Evolutionary conservation across 2,113 vertebrate species (phyloP).

Genomic region (Psilopsiagon aurifrons): DNA sequence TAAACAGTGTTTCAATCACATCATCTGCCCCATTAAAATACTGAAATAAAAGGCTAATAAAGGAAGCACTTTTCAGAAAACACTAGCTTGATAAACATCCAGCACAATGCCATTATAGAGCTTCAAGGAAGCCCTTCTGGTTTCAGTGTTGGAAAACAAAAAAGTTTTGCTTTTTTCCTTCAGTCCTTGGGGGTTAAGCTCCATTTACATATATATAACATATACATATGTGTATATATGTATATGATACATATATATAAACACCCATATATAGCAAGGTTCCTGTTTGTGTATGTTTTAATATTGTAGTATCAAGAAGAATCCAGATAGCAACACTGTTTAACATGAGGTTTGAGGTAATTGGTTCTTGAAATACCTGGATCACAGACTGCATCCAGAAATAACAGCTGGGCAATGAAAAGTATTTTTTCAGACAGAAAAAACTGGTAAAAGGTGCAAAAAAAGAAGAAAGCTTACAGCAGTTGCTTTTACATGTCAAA

Average conservation of each 20-base stretch:
- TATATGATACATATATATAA: constrained; percentile 58
- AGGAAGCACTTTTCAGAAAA: constrained; percentile 73
- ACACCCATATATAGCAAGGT: constrained; percentile 67
- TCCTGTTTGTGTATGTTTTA: constrained; percentile 65
- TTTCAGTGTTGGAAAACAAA: constrained; percentile 61
- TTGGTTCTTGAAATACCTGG: constrained; percentile 86
- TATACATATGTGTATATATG: neutral
- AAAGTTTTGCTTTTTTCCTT: constrained; percentile 53
- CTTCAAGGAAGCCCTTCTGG: constrained; percentile 63
- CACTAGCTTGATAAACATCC: constrained; percentile 48
- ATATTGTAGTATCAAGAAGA: constrained; percentile 74
- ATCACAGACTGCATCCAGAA: constrained; percentile 81
- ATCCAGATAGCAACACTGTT: constrained; percentile 81
- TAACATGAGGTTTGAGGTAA: constrained; percentile 88
- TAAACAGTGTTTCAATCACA: constrained; percentile 6
- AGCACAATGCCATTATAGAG: constrained; percentile 70
- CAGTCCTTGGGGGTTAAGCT: constrained; percentile 74
- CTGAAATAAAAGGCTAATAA: constrained; percentile 68
- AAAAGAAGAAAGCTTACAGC: constrained; percentile 69
- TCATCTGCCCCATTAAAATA: constrained; percentile 59
- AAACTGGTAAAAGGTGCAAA: constrained; percentile 5
- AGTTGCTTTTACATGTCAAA: constrained; percentile 81
- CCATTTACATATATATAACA: constrained; percentile 37
- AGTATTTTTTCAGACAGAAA: constrained; percentile 48
- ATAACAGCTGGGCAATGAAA: constrained; percentile 73